Percentiles rank a stretch among this genome's conserved stretches.
phyloP scores from a whole-genome alignment of 92 coral and sea anemone genomes.

The Paramuricea clavata region DNA sequence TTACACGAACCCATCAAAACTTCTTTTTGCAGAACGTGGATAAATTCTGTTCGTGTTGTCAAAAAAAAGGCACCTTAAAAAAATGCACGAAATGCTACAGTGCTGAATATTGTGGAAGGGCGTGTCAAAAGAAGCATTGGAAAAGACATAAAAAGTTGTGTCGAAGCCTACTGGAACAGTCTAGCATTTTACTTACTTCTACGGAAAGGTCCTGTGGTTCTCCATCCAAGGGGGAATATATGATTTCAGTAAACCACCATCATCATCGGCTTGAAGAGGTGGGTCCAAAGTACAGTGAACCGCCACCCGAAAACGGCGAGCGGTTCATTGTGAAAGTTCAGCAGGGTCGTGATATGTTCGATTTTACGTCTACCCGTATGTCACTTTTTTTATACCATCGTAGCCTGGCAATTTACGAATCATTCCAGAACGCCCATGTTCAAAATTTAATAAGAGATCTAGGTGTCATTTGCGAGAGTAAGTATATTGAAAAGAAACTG shows the following conservation, averaged over 20 bases:
- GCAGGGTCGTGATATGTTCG: background rate
- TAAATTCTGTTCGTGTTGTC: slow-evolving; percentile 7
- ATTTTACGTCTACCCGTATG: background rate
- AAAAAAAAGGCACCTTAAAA: background rate
- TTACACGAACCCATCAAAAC: no score
- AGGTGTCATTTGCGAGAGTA: slow-evolving; percentile 28
- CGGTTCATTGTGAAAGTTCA: slow-evolving; percentile 53
- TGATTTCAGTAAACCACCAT: background rate
- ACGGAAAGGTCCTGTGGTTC: background rate
- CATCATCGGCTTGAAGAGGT: slow-evolving; percentile 15
- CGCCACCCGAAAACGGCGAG: slow-evolving; percentile 39
- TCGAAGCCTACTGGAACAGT: background rate
- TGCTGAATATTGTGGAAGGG: slow-evolving; percentile 39
- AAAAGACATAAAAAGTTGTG: slow-evolving; percentile 34
- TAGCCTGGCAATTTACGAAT: background rate
- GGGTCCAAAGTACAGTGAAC: slow-evolving; percentile 27
- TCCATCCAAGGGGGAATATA: background rate
- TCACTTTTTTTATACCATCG: background rate
- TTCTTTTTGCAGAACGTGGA: no score
- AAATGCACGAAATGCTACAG: slow-evolving; percentile 29
- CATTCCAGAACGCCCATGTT: background rate
- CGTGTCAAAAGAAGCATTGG: slow-evolving; percentile 46
- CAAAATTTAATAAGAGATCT: slow-evolving; percentile 34
- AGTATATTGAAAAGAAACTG: slow-evolving; percentile 27
- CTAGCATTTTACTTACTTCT: background rate